Evolutionary conservation across 2,797 vertebrate species (phyloP).

Genomic region (Mareca strepera): DNA sequence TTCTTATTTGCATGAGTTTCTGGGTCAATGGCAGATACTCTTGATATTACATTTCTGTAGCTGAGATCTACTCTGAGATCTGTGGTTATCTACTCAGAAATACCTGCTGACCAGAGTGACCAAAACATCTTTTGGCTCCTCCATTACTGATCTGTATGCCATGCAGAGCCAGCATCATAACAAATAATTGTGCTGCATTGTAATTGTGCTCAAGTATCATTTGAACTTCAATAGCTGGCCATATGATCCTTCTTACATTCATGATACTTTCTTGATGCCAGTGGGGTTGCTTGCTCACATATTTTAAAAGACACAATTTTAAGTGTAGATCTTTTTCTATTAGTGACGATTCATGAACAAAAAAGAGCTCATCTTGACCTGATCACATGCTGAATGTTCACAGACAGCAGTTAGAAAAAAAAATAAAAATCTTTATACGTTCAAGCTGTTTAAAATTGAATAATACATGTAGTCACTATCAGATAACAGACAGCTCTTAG

Average conservation of each 20-base stretch:
- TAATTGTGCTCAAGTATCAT: background rate
- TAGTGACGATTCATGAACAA: background rate
- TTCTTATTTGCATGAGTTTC: background rate
- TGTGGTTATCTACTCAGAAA: background rate
- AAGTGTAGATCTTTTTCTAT: background rate
- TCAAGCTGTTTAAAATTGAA: background rate
- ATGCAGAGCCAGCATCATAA: background rate
- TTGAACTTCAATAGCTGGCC: background rate
- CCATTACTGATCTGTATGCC: background rate
- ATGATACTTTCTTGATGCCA: background rate
- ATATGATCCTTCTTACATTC: background rate
- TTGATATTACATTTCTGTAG: background rate
- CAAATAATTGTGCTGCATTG: background rate
- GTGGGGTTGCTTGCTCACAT: background rate
- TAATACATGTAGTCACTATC: background rate
- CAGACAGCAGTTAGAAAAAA: background rate
- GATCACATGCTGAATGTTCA: background rate
- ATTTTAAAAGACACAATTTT: background rate
- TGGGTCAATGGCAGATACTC: background rate
- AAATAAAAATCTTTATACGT: background rate
- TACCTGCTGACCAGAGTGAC: background rate
- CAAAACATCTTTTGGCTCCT: background rate
- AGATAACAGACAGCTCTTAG: background rate
- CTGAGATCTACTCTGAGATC: background rate
- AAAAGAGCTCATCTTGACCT: background rate